Percentiles rank a stretch among this genome's conserved stretches.
phyloP scores from a whole-genome alignment of 2,797 vertebrate species.

The Setipinna tenuifilis region DNA sequence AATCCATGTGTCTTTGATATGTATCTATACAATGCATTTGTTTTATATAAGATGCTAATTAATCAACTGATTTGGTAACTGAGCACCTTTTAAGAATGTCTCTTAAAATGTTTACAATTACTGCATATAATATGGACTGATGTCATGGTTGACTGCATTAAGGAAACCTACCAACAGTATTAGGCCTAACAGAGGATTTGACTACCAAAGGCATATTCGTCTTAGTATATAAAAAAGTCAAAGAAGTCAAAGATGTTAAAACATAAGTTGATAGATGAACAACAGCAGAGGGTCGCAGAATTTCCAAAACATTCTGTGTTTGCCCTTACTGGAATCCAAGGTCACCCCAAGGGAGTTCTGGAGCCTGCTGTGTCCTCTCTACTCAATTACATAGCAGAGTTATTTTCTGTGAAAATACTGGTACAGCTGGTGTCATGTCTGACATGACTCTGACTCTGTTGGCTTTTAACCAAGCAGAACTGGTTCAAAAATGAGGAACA shows the following conservation, averaged over 20 bases:
- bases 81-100: background rate
- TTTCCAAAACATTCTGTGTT: constrained; percentile 44
- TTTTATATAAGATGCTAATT: background rate
- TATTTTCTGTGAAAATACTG: constrained; percentile 64
- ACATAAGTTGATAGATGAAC: background rate
- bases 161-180: background rate
- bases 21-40: background rate
- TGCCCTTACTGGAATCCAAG: constrained; percentile 46
- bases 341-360: constrained; percentile 57
- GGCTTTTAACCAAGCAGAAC: background rate
- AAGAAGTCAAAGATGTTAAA: background rate
- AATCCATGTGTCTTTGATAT: background rate
- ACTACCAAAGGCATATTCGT: background rate
- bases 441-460: too few species aligned
- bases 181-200: background rate
- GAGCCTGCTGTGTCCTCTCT: constrained; percentile 43
- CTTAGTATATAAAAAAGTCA: background rate
- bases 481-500: constrained; percentile 2
- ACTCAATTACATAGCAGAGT: constrained; percentile 35
- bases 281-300: background rate
- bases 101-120: background rate
- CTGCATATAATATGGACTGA: background rate
- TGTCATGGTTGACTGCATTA: background rate
- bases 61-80: background rate
- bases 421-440: constrained; percentile 16